Conservation (phyloP, 2,797 vertebrate genomes). For the Tenualosa thibaudeaui region DNA sequence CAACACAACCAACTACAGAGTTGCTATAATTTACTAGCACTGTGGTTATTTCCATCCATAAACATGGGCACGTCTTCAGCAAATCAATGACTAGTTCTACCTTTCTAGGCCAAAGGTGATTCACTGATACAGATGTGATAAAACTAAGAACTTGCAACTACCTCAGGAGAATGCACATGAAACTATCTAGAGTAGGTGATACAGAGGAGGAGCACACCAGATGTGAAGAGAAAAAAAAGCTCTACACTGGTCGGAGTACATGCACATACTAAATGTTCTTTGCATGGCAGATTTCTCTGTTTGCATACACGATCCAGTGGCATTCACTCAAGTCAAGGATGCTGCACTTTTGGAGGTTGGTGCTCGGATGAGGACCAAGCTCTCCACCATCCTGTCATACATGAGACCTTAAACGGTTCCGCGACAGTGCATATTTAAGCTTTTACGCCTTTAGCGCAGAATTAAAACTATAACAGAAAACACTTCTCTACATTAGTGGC, state of each 20-base stretch:
- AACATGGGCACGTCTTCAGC: neutral
- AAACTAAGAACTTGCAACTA: slow-evolving; percentile 11
- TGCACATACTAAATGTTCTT: slow-evolving; percentile 43
- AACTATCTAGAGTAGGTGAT: slow-evolving; percentile 11
- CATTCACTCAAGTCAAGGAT: slow-evolving; percentile 69
- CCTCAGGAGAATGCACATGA: slow-evolving; percentile 8
- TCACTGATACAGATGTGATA: slow-evolving; percentile 14
- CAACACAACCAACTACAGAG: slow-evolving; percentile 20
- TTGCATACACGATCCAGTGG: slow-evolving; percentile 46
- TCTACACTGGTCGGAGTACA: slow-evolving; percentile 32
- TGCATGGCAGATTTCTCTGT: slow-evolving; percentile 45
- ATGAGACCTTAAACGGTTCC: slow-evolving; percentile 55
- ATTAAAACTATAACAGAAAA: slow-evolving; percentile 32
- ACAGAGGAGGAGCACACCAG: slow-evolving; percentile 15
- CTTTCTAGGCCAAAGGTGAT: neutral
- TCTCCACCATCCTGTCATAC: slow-evolving; percentile 70
- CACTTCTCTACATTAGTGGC: slow-evolving; percentile 30
- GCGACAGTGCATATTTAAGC: slow-evolving; percentile 15
- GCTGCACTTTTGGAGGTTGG: slow-evolving; percentile 43
- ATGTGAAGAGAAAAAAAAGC: slow-evolving; percentile 14
- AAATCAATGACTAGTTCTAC: slow-evolving; percentile 10
- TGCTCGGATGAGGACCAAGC: slow-evolving; percentile 26
- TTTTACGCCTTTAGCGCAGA: slow-evolving; percentile 30
- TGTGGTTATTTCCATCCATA: neutral
- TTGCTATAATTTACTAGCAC: slow-evolving; percentile 16